Percentiles rank a stretch among this genome's conserved stretches.
phyloP scores from a whole-genome alignment of 1,140 invertebrate genomes.

The Ladona fulva region DNA sequence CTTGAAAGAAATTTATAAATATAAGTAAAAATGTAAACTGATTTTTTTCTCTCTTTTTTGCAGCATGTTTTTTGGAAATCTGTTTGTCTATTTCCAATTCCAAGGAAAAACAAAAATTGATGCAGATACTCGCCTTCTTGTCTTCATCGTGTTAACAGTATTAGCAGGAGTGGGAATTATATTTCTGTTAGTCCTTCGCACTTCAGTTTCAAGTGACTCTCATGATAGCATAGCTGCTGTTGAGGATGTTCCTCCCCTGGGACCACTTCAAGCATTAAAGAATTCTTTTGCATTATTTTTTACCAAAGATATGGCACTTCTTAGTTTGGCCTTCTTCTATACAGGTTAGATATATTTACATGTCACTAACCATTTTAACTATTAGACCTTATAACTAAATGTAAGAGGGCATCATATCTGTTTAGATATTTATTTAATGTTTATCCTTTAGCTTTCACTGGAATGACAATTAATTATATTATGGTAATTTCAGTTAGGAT shows the following conservation, averaged over 20 bases:
- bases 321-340: constrained; percentile 81
- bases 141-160: constrained; percentile 61
- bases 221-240: constrained; percentile 43
- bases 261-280: constrained; percentile 54
- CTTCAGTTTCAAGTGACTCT: constrained; percentile 37
- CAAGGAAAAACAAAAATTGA: constrained; percentile 61
- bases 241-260: constrained; percentile 42
- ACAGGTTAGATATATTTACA: constrained; percentile 66
- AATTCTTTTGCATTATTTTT: constrained; percentile 66
- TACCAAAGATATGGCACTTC: constrained; percentile 73
- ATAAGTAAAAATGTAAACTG: too few relatives aligned
- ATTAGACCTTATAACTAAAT: too few relatives aligned
- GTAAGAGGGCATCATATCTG: too few relatives aligned
- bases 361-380: too few relatives aligned
- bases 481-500: too few relatives aligned
- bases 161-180: constrained; percentile 58
- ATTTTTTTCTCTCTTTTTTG: constrained; percentile 33
- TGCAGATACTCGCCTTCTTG: constrained; percentile 50
- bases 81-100: constrained; percentile 88
- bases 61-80: constrained; percentile 86
- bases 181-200: constrained; percentile 54
- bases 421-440: too few relatives aligned
- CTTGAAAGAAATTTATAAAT: too few relatives aligned
- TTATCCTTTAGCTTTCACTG: too few relatives aligned
- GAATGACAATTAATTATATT: too few relatives aligned